phyloP scores from a whole-genome alignment of 92 coral and sea anemone species.

The Diadumene lineata region DNA sequence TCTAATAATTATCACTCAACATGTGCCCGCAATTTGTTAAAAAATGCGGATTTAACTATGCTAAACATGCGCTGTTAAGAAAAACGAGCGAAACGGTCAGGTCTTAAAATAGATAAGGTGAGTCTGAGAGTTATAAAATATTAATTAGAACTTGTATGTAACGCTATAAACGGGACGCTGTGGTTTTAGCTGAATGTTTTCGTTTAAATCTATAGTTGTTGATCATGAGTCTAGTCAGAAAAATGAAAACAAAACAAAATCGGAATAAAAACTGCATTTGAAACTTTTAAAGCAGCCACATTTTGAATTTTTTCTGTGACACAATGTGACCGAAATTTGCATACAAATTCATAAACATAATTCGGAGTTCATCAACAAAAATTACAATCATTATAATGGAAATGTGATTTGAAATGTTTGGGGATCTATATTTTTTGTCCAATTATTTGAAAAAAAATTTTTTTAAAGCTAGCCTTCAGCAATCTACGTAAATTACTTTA shows the following conservation, averaged over 20 bases:
- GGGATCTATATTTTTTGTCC: no score
- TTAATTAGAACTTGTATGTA: background rate
- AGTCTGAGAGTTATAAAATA: background rate
- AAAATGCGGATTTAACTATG: slow-evolving; percentile 20
- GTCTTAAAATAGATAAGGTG: background rate
- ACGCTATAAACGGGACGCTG: background rate
- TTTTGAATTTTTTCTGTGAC: no score
- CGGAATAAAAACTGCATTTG: background rate
- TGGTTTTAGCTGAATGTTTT: background rate
- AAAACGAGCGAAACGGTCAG: background rate
- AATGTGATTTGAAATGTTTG: no score
- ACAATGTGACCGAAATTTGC: no score
- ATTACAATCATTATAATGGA: no score
- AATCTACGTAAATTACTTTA: no score
- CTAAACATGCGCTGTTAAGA: slow-evolving; percentile 22
- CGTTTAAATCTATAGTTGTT: background rate
- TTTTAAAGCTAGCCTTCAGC: no score
- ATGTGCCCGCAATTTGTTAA: slow-evolving; percentile 8
- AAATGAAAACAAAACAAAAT: background rate
- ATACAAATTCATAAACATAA: no score
- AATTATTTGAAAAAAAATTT: no score
- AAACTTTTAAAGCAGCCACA: no score
- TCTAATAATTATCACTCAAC: background rate
- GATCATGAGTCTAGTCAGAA: background rate
- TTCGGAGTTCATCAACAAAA: no score